Evolutionary conservation across 2,888 invertebrate species (phyloP).

Genomic region (Gymnoscelis rufifasciata): DNA sequence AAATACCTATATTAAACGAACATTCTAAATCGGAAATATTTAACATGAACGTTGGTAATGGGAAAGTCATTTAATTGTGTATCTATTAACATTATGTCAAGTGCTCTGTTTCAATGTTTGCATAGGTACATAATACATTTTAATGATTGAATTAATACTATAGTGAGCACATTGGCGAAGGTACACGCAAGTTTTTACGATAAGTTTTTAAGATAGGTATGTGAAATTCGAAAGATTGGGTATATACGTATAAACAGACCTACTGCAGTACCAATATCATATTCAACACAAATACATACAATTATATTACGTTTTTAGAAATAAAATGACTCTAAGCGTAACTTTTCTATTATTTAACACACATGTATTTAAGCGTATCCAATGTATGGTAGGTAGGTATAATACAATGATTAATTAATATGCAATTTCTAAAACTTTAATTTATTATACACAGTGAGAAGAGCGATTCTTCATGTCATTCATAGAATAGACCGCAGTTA

Average conservation of each 20-base stretch:
- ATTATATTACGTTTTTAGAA: conserved; percentile 61
- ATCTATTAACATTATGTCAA: conserved; percentile 44
- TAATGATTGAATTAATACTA: conserved; percentile 34
- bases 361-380: conserved; percentile 71
- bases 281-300: conserved; percentile 70
- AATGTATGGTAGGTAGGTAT: conserved; percentile 49
- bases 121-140: conserved; percentile 32
- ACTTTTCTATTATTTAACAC: conserved; percentile 71
- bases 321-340: conserved; percentile 74
- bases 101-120: conserved; percentile 22
- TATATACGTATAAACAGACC: conserved; percentile 65
- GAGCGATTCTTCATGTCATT: conserved; percentile 27
- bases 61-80: conserved; percentile 44
- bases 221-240: conserved; percentile 64
- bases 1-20: no score
- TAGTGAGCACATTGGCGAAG: conserved; percentile 40
- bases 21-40: no score
- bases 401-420: conserved; percentile 39
- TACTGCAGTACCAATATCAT: conserved; percentile 73
- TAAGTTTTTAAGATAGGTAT: conserved; percentile 26
- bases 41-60: no score
- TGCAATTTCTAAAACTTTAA: conserved; percentile 36
- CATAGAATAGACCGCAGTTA: conserved; percentile 46
- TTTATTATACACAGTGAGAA: conserved; percentile 38
- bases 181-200: conserved; percentile 39